Evolutionary conservation across 2,797 vertebrate genomes (phyloP), one percentile per base, ranked within the genome.

Genomic region (Cirrhinus molitorella): DNA sequence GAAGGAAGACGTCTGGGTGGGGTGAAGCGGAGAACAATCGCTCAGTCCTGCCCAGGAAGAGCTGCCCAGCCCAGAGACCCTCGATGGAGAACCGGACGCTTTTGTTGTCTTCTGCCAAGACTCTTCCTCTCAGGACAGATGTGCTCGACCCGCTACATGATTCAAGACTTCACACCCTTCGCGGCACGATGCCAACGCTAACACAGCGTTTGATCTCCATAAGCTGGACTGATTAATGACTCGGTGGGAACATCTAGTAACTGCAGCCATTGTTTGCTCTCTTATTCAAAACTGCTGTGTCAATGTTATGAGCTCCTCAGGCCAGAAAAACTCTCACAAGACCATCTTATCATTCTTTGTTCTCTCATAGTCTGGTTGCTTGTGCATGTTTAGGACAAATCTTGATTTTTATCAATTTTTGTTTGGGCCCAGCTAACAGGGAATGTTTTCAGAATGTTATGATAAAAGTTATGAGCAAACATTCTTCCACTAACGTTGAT

Each of bases 11-110:
- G 13, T 37, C 70, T 12, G 86, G 89, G 88, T 53, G 75, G 83
- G 84, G 80, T 63, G 85, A 81, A 61, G 76, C 9, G 57, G 87
- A 88, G 89, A 92, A 90, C 90, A 92, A 91, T 90, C 78, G 76
- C 21, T 1, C 5, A 49, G 79, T 82, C 86, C 88, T 89, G 87
- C 90, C 89, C 88, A 80, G 89, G 87, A 92, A 91, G 75, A 71
- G 68, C 85, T 86, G 88, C 90, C 89, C 87, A 67, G 90, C 89
- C 83, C 85, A 79, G 88, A 84, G 87, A 37, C 70, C 79, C 85
- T 70, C 51, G 77, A 49, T 88, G 89, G 86, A 87, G 90, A 89
- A 67, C 19, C 23, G 37, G 68, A 85, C 53, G 12, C 10, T 34
- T 43, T 19, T 73, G 40, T 59, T 2, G 7, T 34, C 53, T 61